phyloP scores from a whole-genome alignment of 2,888 invertebrate genomes.

The Buathra laborator region DNA sequence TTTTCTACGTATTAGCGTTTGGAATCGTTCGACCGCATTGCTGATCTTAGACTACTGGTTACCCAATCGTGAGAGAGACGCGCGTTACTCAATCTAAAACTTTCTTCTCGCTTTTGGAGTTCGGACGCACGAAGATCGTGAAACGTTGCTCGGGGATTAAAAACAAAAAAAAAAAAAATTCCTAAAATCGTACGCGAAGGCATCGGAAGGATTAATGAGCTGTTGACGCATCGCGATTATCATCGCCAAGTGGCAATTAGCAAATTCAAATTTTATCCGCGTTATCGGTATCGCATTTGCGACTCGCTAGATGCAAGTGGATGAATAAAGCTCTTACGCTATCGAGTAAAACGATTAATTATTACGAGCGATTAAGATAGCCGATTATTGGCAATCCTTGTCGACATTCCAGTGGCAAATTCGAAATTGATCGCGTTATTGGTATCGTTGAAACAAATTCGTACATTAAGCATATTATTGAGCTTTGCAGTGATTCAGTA shows the following conservation, averaged over 20 bases:
- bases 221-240: slow-evolving; percentile 2
- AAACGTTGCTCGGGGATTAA: slow-evolving; percentile 19
- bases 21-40: slow-evolving; percentile 64
- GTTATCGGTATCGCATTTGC: background rate
- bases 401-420: background rate
- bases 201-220: slow-evolving; percentile 1
- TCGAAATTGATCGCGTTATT: background rate
- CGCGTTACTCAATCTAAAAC: slow-evolving; percentile 67
- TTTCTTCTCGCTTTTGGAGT: slow-evolving; percentile 64
- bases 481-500: background rate
- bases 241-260: background rate
- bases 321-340: too few species aligned
- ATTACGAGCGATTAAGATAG: background rate
- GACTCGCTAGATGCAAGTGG: background rate
- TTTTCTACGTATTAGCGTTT: slow-evolving; percentile 11
- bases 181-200: slow-evolving; percentile 9
- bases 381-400: background rate
- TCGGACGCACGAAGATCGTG: slow-evolving; percentile 38
- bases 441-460: background rate
- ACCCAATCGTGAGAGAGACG: slow-evolving; percentile 58
- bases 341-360: background rate
- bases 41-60: slow-evolving; percentile 53
- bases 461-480: background rate
- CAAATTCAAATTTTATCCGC: background rate
- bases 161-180: too few species aligned